phyloP scores from a whole-genome alignment of 2,888 invertebrate species.

The Seira ritae region DNA sequence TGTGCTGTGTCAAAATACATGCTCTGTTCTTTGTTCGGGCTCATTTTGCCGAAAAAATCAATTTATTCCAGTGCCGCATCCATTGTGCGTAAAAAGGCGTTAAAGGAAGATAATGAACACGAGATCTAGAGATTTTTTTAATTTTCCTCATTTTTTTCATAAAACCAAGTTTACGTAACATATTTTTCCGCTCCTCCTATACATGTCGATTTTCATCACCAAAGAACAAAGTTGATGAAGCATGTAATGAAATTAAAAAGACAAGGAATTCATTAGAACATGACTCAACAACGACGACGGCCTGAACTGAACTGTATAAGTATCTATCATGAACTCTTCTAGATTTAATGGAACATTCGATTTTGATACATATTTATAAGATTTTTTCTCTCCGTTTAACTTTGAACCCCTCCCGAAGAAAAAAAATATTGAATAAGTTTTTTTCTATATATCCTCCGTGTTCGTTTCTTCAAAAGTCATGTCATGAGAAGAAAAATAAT shows the following conservation, averaged over 20 bases:
- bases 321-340: background rate
- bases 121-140: background rate
- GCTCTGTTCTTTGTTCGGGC: background rate
- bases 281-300: background rate
- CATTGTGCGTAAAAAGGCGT: conserved; percentile 9
- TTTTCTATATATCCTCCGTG: background rate
- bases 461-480: background rate
- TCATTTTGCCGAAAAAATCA: background rate
- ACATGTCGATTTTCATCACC: background rate
- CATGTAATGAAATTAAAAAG: conserved; percentile 44
- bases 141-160: background rate
- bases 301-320: background rate
- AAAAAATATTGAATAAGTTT: background rate
- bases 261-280: conserved; percentile 41
- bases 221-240: conserved; percentile 41
- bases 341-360: background rate
- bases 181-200: background rate
- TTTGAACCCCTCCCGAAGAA: background rate
- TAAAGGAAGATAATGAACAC: background rate
- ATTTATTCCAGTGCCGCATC: background rate
- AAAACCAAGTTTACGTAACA: conserved; percentile 1
- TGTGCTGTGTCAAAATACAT: too few relatives aligned
- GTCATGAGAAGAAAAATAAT: conserved; percentile 11
- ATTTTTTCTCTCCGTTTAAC: background rate
- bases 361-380: conserved; percentile 15